These are phyloP conservation scores for Hylaeus volcanicus DNA, from an alignment of 1,140 invertebrate genomes.

Conservation along the genomic window DNA sequence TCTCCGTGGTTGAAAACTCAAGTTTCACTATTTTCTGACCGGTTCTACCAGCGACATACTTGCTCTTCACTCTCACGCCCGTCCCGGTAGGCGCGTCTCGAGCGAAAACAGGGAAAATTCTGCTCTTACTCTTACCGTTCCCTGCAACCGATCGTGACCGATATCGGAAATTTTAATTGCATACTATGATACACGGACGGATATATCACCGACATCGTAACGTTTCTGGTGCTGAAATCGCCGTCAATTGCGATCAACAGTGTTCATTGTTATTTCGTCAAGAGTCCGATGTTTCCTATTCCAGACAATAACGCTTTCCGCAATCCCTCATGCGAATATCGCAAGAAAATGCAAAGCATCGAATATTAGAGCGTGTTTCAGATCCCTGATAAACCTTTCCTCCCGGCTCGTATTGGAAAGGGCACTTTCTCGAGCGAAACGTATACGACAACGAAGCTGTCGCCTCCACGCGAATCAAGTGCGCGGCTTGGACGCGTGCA, in stretches of 20 bases:
- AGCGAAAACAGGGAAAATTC: slow-evolving; percentile 59
- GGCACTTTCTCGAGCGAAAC: slow-evolving; percentile 20
- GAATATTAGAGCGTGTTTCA: not conserved
- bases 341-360: not conserved
- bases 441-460: not conserved
- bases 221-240: not conserved
- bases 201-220: not conserved
- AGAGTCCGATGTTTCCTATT: not conserved
- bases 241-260: not conserved
- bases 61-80: slow-evolving; percentile 54
- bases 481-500: not conserved
- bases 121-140: slow-evolving; percentile 61
- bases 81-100: slow-evolving; percentile 6
- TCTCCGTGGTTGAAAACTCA: slow-evolving; percentile 39
- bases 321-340: not conserved
- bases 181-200: too few species aligned
- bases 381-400: not conserved
- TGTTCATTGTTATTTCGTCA: slow-evolving; percentile 2
- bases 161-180: not conserved
- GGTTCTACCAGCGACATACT: slow-evolving; percentile 62
- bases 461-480: not conserved
- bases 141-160: slow-evolving; percentile 8
- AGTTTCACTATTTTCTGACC: slow-evolving; percentile 70
- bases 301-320: not conserved
- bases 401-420: slow-evolving; percentile 2